Base-by-base conservation (phyloP, 2,797 vertebrate species). In the Scleropages formosus region DNA sequence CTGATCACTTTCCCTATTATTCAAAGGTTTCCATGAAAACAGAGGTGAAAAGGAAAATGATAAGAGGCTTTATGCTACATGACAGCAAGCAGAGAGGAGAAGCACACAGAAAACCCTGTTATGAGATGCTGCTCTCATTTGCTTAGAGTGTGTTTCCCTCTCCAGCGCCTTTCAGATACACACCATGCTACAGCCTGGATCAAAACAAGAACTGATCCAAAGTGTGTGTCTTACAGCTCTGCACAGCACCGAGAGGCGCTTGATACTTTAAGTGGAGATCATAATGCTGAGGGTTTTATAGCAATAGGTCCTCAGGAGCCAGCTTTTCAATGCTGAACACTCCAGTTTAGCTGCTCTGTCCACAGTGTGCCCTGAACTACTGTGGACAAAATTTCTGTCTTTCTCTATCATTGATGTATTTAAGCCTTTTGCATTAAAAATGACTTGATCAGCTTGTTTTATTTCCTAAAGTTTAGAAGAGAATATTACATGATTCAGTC, bases 271-370 rank as follows among this genome's bases (percentile, higher is more conserved):
- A 39, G 31, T 39, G 22, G 7, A 13, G 47, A 67, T 20, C 13
- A 47, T 67, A 67, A 67, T 47, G 47, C 13, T 67, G 39, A 67
- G 65, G 47, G 20, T n/a, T 49, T 46, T 39, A 46, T 47, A 22
- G 39, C 31, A 39, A 39, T 39, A 6, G 31, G n/a, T n/a, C n/a
- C n/a, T n/a, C n/a, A n/a, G n/a, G 31, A 39, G 31, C 31, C 39
- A 31, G 31, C n/a, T 39, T 39, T 39, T 39, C 31, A 39, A 6
- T 39, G 2, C 31, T 2, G 31, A 39, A 39, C 53, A 56, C 18
- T 56, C 53, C 7, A 56, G 53, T 56, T 53, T 11, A 56, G 18
- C 53, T 18, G 18, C 56, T 56, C 11, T 56, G 53, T 18, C 53
- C 12, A 3, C 18, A 1, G 18, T 56, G 53, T 39, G 31, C 2